Evolutionary conservation across 2,888 invertebrate species (phyloP).

Genomic region (Macaria liturata): DNA sequence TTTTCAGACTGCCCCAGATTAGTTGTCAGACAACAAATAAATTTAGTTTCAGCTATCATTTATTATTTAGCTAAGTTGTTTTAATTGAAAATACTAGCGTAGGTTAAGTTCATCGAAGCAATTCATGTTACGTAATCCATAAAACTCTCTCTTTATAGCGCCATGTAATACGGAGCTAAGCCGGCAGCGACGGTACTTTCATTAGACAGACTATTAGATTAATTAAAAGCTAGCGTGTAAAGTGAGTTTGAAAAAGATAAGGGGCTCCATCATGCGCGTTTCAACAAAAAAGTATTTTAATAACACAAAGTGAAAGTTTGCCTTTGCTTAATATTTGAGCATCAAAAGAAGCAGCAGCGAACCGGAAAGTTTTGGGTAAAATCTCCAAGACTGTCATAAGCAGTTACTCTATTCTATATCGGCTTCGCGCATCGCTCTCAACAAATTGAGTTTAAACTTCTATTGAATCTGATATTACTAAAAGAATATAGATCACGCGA

Average conservation of each 20-base stretch:
- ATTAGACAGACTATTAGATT: conserved; percentile 3
- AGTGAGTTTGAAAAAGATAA: conserved; percentile 1
- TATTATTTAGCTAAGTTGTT: too few relatives aligned
- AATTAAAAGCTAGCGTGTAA: conserved; percentile 13
- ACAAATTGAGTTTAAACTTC: conserved; percentile 29
- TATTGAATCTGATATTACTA: conserved; percentile 20
- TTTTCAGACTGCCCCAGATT: too few relatives aligned
- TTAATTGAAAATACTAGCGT: too few relatives aligned
- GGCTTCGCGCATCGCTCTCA: conserved; percentile 26
- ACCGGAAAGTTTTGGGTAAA: conserved; percentile 34
- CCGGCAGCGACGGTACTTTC: neutral
- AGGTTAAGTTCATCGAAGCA: too few relatives aligned
- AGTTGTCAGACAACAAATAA: too few relatives aligned
- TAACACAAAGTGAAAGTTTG: conserved; percentile 19
- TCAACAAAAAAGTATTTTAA: conserved; percentile 11
- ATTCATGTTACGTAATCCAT: too few relatives aligned
- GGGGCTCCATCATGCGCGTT: neutral
- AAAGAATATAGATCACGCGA: conserved; percentile 9
- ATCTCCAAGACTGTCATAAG: conserved; percentile 34
- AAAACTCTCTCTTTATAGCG: too few relatives aligned
- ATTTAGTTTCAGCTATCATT: too few relatives aligned
- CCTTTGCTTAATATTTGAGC: conserved; percentile 19
- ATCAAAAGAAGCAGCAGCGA: conserved; percentile 31
- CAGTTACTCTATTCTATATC: conserved; percentile 31
- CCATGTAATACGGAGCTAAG: neutral